phyloP scores from a whole-genome alignment of 1,140 invertebrate genomes.

The Drosophila nasuta region DNA sequence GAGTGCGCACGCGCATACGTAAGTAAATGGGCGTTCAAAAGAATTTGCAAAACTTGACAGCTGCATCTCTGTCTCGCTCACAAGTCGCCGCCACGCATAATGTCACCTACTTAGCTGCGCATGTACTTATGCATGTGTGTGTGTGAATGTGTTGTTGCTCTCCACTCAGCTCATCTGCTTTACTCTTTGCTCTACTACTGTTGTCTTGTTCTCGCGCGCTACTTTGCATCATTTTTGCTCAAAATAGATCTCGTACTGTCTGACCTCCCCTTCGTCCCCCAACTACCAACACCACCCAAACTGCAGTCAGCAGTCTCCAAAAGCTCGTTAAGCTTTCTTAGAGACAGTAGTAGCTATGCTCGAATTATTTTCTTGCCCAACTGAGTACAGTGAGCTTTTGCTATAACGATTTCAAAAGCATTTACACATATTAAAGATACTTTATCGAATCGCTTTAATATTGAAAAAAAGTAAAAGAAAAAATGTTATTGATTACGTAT shows the following conservation, averaged over 20 bases:
- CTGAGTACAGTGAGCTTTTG: background rate
- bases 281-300: background rate
- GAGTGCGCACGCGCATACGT: conserved; percentile 1
- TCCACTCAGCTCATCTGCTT: conserved; percentile 11
- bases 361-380: conserved; percentile 7
- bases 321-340: conserved; percentile 18
- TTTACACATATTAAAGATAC: too few relatives aligned
- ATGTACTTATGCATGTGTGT: conserved; percentile 4
- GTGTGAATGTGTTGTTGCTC: conserved; percentile 15
- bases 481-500: conserved; percentile 3
- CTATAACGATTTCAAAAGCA: background rate
- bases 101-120: conserved; percentile 36
- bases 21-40: conserved; percentile 24
- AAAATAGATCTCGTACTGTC: conserved; percentile 37
- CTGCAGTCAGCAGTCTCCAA: conserved; percentile 19
- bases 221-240: conserved; percentile 26
- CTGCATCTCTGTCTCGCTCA: conserved; percentile 38
- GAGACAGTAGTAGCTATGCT: conserved; percentile 2
- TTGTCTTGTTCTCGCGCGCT: background rate
- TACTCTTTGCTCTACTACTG: background rate
- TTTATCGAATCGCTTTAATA: too few relatives aligned
- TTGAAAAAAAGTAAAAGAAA: too few relatives aligned
- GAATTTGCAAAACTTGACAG: conserved; percentile 43
- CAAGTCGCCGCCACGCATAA: conserved; percentile 39
- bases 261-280: background rate